Percentiles rank a stretch among this genome's conserved stretches.
These are phyloP conservation scores for Drosophila willistoni DNA, from an alignment of 1,140 invertebrate species.

Conservation along the genomic window DNA sequence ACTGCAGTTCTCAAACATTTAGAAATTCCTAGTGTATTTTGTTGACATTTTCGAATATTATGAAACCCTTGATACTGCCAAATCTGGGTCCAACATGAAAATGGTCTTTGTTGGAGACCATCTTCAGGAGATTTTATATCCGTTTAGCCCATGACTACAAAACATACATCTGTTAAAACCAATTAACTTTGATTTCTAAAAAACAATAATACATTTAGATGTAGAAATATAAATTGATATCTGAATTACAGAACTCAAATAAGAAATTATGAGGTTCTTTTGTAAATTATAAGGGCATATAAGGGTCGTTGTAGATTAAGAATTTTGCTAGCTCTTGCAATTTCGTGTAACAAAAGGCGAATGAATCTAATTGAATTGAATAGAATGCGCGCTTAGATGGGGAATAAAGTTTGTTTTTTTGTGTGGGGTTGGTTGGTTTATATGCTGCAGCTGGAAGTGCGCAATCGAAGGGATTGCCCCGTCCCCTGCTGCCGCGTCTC, in stretches of 20 bases:
- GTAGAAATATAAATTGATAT: no score
- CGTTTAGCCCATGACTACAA: no score
- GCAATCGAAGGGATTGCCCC: constrained; percentile 35
- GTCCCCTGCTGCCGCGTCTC: constrained; percentile 7
- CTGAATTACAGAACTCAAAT: no score
- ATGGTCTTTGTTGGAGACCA: no score
- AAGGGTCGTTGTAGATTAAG: constrained; percentile 9
- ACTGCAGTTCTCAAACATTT: no score
- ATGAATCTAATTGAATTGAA: constrained; percentile 75
- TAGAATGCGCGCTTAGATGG: constrained; percentile 47
- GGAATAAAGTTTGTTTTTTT: constrained; percentile 18
- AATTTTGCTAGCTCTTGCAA: constrained; percentile 37
- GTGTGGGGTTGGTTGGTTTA: constrained; percentile 21
- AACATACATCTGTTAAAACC: no score
- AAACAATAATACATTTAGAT: no score
- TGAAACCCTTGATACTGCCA: no score
- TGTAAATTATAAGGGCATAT: neutral
- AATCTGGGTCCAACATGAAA: no score
- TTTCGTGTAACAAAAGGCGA: constrained; percentile 61
- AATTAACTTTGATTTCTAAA: no score
- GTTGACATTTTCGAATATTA: neutral
- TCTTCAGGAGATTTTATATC: no score
- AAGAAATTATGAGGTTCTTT: no score
- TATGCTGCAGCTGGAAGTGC: constrained; percentile 54
- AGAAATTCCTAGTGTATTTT: constrained; percentile 2